Conservation (phyloP, 2,797 vertebrate genomes). For the Chlorospingus flavigularis region DNA sequence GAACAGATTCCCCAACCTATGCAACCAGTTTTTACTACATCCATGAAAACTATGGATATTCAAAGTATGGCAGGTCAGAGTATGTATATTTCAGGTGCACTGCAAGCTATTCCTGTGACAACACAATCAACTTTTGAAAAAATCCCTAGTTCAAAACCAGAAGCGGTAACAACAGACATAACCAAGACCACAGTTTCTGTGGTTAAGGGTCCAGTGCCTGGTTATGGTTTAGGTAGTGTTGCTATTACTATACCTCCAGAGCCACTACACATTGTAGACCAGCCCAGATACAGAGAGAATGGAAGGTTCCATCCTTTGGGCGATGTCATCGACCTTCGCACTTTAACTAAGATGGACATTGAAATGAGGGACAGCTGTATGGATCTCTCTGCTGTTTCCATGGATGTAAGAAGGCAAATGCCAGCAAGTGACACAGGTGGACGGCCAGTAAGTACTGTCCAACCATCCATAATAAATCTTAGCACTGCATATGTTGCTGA, state of each 20-base stretch:
- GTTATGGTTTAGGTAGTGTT: constrained; percentile 71
- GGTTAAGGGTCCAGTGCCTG: constrained; percentile 79
- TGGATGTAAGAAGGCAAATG: constrained; percentile 82
- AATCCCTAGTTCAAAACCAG: constrained; percentile 78
- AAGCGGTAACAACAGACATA: constrained; percentile 83
- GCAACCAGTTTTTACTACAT: constrained; percentile 82
- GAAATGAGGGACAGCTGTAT: constrained; percentile 86
- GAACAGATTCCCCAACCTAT: constrained; percentile 76
- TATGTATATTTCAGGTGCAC: constrained; percentile 80
- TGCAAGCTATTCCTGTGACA: constrained; percentile 82
- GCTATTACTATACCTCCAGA: constrained; percentile 77
- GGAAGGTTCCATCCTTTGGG: constrained; percentile 80
- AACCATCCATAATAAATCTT: constrained; percentile 92
- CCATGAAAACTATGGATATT: constrained; percentile 81
- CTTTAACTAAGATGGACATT: constrained; percentile 81
- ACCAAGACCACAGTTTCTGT: constrained; percentile 83
- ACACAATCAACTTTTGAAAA: constrained; percentile 73
- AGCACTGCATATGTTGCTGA: constrained; percentile 81
- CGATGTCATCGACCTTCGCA: constrained; percentile 93
- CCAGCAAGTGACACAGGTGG: constrained; percentile 76
- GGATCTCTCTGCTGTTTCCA: constrained; percentile 85
- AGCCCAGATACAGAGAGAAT: constrained; percentile 82
- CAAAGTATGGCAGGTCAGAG: constrained; percentile 79
- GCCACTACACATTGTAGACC: constrained; percentile 68
- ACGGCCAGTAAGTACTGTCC: constrained; percentile 87